Base-by-base conservation (phyloP, 2,113 vertebrate genomes). In the Vulpes lagopus region DNA sequence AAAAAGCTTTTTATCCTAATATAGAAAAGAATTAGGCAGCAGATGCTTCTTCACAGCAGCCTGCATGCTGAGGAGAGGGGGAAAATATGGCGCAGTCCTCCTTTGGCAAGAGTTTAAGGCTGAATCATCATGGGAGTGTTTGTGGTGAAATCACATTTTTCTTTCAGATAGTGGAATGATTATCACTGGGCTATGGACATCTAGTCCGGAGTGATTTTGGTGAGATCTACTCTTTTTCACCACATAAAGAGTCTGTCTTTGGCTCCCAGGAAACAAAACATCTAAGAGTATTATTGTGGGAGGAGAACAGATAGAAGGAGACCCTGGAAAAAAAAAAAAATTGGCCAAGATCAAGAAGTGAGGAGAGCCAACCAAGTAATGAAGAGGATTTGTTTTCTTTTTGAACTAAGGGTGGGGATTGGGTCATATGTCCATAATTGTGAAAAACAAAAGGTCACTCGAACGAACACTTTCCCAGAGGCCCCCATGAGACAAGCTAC, bases 1-100 rank as follows among this genome's bases (percentile, higher is more conserved):
- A 97, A 98, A 98, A 98, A 98, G 43, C 74, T 95, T 98, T 98
- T 98, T 98, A 0, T 94, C 98, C 97, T 98, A 98, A 98, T 98
- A 98, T 98, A 99, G 98, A 98, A 98, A 97, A 98, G 97, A 97
- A 97, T 95, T 92, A 97, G 95, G 85, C 95, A 97, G 96, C 95
- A 97, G 96, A 97, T 96, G 97, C 95, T 94, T 97, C 97, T 78
- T 97, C 94, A 30, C 80, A 88, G 93, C 97, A 96, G 97, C 79
- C 96, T 17, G 76, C 0, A 0, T 83, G 91, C 95, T 95, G 97
- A 76, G 55, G 80, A 90, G 84, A 78, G 94, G 78, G 49, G 49
- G 49, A 62, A 59, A 92, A 88, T 76, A 95, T 91, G 88, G 93
- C 0, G 25, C 38, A 83, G 69, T 76, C 38, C 95, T 79, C 95